These are phyloP conservation scores for Andricus grossulariae DNA, from an alignment of 1,140 invertebrate species.

Conservation along the genomic window DNA sequence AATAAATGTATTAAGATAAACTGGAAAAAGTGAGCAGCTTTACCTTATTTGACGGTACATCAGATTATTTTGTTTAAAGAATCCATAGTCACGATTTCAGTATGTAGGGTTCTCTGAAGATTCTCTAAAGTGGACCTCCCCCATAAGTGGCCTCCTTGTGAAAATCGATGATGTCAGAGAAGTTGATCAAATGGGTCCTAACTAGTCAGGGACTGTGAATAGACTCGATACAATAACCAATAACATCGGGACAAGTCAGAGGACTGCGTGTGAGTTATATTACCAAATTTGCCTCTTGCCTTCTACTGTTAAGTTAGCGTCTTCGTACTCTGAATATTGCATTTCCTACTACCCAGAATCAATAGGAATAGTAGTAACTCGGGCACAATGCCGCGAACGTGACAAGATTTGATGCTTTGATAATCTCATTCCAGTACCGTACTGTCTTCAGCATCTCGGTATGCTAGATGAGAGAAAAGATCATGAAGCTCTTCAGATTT, in stretches of 20 bases:
- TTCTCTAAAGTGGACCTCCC: slow-evolving; percentile 11
- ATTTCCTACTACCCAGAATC: slow-evolving; percentile 13
- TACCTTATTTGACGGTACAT: no score
- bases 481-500: no score
- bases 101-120: background rate
- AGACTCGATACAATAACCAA: background rate
- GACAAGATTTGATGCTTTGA: slow-evolving; percentile 41
- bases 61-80: no score
- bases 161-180: background rate
- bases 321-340: background rate
- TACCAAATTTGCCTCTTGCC: background rate
- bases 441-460: no score
- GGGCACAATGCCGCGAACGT: slow-evolving; percentile 34
- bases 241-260: background rate
- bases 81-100: background rate
- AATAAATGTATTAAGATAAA: no score
- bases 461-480: no score
- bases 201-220: background rate
- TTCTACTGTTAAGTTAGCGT: background rate
- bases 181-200: background rate
- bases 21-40: no score
- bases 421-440: slow-evolving; percentile 43
- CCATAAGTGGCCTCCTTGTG: background rate
- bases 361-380: background rate
- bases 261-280: background rate